Conservation (phyloP, 92 coral and sea anemone species). For the Scolanthus callimorphus region DNA sequence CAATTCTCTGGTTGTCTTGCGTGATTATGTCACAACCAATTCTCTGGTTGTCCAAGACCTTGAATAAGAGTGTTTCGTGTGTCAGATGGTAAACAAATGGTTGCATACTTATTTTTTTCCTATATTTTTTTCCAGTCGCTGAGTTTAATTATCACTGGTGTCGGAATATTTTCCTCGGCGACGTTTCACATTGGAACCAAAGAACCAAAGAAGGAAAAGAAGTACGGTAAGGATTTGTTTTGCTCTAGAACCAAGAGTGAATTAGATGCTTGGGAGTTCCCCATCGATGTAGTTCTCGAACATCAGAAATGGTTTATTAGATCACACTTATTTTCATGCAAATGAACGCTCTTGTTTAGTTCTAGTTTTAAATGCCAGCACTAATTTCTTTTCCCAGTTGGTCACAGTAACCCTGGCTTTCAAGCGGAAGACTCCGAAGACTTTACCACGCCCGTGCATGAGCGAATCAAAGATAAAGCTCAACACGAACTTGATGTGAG, state of each 20-base stretch:
- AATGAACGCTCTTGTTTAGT: no score
- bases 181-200: constrained; percentile 43
- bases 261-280: no score
- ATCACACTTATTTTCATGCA: no score
- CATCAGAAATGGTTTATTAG: no score
- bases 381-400: no score
- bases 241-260: background rate
- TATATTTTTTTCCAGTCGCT: constrained; percentile 22
- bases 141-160: constrained; percentile 22
- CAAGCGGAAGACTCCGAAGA: background rate
- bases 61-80: background rate
- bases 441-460: background rate
- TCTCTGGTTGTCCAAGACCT: no score
- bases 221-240: no score
- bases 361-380: no score
- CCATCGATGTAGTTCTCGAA: no score
- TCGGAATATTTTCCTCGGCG: constrained; percentile 27
- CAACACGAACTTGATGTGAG: background rate
- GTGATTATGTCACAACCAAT: no score
- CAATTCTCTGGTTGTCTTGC: no score
- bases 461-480: background rate
- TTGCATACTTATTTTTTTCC: no score
- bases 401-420: background rate
- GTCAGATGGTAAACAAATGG: background rate
- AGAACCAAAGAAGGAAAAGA: constrained; percentile 2